Evolutionary conservation across 2,888 invertebrate genomes (phyloP), one percentile per base, ranked within the genome.

Genomic region (Ecliptopera silaceata): DNA sequence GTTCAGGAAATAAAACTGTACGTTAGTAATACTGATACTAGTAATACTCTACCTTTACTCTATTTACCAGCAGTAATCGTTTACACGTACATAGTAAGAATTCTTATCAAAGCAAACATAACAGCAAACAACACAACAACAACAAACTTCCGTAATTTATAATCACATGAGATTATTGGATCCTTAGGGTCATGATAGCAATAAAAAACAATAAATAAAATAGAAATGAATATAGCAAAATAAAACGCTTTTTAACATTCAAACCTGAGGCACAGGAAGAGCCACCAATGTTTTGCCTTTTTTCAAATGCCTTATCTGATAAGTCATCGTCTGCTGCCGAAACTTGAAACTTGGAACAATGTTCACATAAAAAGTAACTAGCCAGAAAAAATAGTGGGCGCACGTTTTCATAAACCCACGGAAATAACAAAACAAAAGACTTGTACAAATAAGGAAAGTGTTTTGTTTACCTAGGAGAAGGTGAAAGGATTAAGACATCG

Each of bases 301-400:
- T n/a, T 73, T 70, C 68, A 68, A 68, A 68, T 70, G 66, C 31
- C 36, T 36, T 26, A 48, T 63, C 67, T 69, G 79, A 79, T 80
- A 82, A 79, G 71, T 77, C 79, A 80, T 76, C 77, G 70, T 74
- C 73, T 75, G 70, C 73, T 66, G 72, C 66, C 77, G 71, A 79
- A 80, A 72, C 75, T 66, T 71, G 71, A 79, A 80, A 72, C 75
- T 66, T 71, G 66, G 71, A 74, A 82, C 81, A 80, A 80, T 75
- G 78, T 75, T 75, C 73, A 75, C 71, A 79, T 79, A 82, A 82
- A 59, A 84, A 79, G 59, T 70, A 70, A 65, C 57, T 62, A 66
- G 64, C n/a, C n/a, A n/a, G 77, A 80, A 81, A 80, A 81, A 73
- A 47, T 42, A 10, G 63, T 41, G 52, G 26, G 53, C 46, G 71